Evolutionary conservation across 2,888 invertebrate species (phyloP).

Genomic region (Argyresthia albistria): DNA sequence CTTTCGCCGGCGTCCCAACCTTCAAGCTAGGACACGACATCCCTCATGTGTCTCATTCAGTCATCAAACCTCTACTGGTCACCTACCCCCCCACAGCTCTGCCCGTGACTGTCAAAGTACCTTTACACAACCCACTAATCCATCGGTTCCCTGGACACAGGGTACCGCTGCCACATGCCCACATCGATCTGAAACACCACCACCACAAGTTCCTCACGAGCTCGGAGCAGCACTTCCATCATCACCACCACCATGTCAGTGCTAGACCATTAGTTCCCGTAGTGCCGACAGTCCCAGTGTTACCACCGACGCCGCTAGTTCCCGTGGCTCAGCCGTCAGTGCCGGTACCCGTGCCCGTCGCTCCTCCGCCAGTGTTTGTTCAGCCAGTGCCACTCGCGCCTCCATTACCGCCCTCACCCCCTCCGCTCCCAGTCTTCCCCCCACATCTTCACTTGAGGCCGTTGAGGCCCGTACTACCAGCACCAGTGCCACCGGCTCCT

Average conservation of each 20-base stretch:
- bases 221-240: conserved; percentile 53
- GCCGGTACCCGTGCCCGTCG: conserved; percentile 32
- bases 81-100: conserved; percentile 59
- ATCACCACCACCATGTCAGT: conserved; percentile 55
- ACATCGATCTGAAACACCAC: conserved; percentile 48
- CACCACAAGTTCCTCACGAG: conserved; percentile 22
- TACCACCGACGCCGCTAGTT: conserved; percentile 19
- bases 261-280: conserved; percentile 45
- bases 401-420: background rate
- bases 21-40: conserved; percentile 64
- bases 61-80: conserved; percentile 58
- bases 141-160: conserved; percentile 46
- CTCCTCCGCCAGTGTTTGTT: conserved; percentile 26
- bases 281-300: conserved; percentile 23
- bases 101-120: conserved; percentile 57
- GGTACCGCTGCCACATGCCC: conserved; percentile 43
- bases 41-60: conserved; percentile 53
- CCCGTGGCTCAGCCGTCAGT: conserved; percentile 13
- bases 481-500: conserved; percentile 26
- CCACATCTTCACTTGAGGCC: conserved; percentile 25
- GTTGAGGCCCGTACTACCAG: conserved; percentile 27
- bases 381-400: background rate
- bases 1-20: conserved; percentile 48
- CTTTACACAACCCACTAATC: conserved; percentile 37
- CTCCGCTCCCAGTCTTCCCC: background rate